These are phyloP conservation scores for Petromus typicus DNA, from an alignment of 2,113 vertebrate species.

Conservation along the genomic window DNA sequence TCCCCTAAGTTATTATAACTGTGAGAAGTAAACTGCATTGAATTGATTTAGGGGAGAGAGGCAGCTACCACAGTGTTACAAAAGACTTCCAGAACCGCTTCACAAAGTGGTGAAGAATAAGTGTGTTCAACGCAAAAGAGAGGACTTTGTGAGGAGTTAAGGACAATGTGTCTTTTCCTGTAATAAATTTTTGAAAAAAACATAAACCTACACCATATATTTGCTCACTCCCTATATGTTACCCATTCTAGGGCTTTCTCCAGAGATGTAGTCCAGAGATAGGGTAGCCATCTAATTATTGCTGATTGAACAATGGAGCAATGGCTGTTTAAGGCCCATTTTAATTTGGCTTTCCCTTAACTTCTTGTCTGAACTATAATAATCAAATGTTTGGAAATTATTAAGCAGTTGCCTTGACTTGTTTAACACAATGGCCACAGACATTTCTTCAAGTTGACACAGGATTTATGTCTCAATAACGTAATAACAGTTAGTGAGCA, in stretches of 20 bases:
- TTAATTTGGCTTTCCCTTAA: background rate
- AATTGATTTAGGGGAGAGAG: too few relatives aligned
- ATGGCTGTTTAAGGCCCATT: background rate
- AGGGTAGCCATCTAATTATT: background rate
- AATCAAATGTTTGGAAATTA: slow-evolving; percentile 77
- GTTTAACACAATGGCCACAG: slow-evolving; percentile 63
- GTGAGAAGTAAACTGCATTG: too few relatives aligned
- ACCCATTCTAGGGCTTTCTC: fast-evolving
- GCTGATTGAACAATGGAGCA: slow-evolving; percentile 28
- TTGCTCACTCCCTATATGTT: background rate
- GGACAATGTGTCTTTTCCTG: background rate
- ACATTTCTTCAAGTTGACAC: slow-evolving; percentile 64
- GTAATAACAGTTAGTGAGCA: slow-evolving; percentile 60
- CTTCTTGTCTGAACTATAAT: slow-evolving; percentile 68
- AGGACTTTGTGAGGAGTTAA: background rate
- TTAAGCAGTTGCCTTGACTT: slow-evolving; percentile 78
- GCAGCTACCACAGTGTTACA: too few relatives aligned
- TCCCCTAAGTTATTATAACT: too few relatives aligned
- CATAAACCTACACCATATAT: background rate
- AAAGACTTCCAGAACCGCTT: too few relatives aligned
- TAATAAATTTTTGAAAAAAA: background rate
- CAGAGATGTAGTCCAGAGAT: background rate
- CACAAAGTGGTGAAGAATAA: background rate
- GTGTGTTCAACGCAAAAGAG: background rate
- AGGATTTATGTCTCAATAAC: slow-evolving; percentile 83